phyloP scores from a whole-genome alignment of 1,140 invertebrate genomes.

The Lepidotrigona ventralis region DNA sequence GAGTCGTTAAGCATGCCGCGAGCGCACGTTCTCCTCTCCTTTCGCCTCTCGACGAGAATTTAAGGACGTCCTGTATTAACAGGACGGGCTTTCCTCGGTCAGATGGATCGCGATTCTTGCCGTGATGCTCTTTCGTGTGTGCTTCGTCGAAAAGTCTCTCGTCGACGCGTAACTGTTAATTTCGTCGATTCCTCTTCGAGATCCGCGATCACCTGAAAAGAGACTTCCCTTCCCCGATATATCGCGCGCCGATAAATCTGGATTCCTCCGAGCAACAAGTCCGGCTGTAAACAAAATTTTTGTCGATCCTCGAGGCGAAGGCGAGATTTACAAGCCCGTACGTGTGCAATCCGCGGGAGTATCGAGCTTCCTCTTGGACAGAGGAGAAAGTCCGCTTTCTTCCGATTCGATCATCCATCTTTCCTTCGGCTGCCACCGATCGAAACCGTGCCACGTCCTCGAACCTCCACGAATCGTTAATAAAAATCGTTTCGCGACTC shows the following conservation, averaged over 20 bases:
- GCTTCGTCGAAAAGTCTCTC: neutral
- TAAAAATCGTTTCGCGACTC: constrained; percentile 54
- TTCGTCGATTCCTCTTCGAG: constrained; percentile 1
- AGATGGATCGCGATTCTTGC: constrained; percentile 31
- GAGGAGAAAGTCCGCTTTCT: constrained; percentile 21
- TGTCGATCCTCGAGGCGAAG: neutral
- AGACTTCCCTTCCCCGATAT: too few species aligned
- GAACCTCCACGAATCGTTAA: constrained; percentile 48
- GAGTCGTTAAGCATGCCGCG: constrained; percentile 38
- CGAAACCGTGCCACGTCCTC: neutral
- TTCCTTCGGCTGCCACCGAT: neutral
- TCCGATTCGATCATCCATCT: constrained; percentile 40
- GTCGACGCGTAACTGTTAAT: constrained; percentile 38
- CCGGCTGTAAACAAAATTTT: constrained; percentile 24
- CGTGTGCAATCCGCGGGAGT: neutral
- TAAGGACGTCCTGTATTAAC: constrained; percentile 41
- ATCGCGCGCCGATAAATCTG: neutral
- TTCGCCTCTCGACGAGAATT: constrained; percentile 34
- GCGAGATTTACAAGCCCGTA: constrained; percentile 35
- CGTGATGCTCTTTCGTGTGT: constrained; percentile 14
- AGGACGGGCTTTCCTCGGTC: neutral
- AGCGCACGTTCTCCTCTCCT: neutral
- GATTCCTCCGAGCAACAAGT: constrained; percentile 31
- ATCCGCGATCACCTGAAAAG: neutral
- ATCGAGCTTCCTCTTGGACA: constrained; percentile 35